Evolutionary conservation across 2,888 invertebrate species (phyloP), one percentile per base, ranked within the genome.

Genomic region (Eurytoma californica): DNA sequence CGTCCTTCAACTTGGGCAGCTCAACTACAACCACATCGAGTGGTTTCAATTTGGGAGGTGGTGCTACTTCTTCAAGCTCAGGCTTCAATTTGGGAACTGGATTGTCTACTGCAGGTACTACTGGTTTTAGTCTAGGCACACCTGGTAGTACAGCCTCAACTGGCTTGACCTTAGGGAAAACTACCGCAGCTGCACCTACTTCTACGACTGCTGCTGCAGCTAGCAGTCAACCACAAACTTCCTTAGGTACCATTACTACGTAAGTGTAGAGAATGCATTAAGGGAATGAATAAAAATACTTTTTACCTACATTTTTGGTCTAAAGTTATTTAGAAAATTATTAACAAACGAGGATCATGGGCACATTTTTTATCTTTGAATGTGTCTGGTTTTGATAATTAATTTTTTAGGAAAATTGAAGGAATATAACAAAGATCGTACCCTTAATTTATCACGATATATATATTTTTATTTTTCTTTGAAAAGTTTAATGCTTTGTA

Each of bases 161-260:
- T 39, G 84, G 83, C 49, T 83, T 85, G 55, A 75, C 79, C 51
- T 75, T 86, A 16, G 83, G 85, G 5, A 85, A 84, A 79, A 83
- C 84, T 39, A 83, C 84, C 39, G 83, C 86, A 39, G 67, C 84
- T 12, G 68, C 84, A 53, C 77, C 87, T 3, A 70, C 85, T 14
- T 83, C 87, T 3, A 85, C 88, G 3, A 84, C 85, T 55, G 65
- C 68, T 5, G 70, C 81, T 65, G 74, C 85, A 57, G 79, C 82
- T 14, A 82, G 73, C 68, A 81, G 78, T 63, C 78, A 81, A 58
- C 85, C 89, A 51, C 87, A 87, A 79, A 85, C 86, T 20, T 84
- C 87, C 14, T 83, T 90, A 30, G 88, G 87, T 51, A 85, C 87
- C 24, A 84, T 85, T 16, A 89, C 88, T n/a, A 89, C 87, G 88